Conservation (phyloP, 1,140 invertebrate species). For the Pollicipes pollicipes region DNA sequence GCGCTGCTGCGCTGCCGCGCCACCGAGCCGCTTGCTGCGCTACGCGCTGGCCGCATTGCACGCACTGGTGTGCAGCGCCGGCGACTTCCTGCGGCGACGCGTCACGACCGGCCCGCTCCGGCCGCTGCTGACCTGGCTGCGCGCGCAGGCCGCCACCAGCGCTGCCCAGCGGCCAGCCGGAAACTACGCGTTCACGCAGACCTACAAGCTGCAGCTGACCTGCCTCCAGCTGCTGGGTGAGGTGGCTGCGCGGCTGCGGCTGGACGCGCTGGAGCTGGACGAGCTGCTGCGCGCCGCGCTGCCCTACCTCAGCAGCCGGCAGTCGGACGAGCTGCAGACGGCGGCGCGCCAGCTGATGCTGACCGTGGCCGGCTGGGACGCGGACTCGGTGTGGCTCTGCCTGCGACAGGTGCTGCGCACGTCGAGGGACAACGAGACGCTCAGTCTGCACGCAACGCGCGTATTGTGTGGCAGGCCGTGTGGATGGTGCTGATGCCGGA, state of each 20-base stretch:
- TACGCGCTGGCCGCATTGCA: conserved; percentile 38
- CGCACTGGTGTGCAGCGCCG: conserved; percentile 34
- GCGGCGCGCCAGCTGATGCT: not conserved
- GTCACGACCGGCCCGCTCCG: conserved; percentile 15
- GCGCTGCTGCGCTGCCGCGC: conserved; percentile 33
- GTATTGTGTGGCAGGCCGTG: too few relatives aligned
- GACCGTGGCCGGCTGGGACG: not conserved
- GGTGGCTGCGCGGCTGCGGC: conserved; percentile 31
- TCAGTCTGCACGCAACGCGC: too few relatives aligned
- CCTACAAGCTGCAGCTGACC: conserved; percentile 38
- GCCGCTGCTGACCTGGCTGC: not conserved
- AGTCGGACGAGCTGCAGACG: conserved; percentile 37
- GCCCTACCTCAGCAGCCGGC: conserved; percentile 37
- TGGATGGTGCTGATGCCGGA: too few relatives aligned
- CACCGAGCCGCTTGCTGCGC: conserved; percentile 37
- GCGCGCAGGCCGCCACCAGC: not conserved
- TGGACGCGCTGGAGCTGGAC: conserved; percentile 33
- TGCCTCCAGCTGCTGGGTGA: conserved; percentile 33
- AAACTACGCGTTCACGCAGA: conserved; percentile 39
- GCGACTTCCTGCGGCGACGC: conserved; percentile 44
- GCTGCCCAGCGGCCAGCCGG: conserved; percentile 20
- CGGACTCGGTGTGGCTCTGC: not conserved
- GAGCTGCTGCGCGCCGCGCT: conserved; percentile 28
- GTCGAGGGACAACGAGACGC: too few relatives aligned
- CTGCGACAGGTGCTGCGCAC: not conserved